phyloP scores from a whole-genome alignment of 2,888 invertebrate species.

The Baccha elongata region DNA sequence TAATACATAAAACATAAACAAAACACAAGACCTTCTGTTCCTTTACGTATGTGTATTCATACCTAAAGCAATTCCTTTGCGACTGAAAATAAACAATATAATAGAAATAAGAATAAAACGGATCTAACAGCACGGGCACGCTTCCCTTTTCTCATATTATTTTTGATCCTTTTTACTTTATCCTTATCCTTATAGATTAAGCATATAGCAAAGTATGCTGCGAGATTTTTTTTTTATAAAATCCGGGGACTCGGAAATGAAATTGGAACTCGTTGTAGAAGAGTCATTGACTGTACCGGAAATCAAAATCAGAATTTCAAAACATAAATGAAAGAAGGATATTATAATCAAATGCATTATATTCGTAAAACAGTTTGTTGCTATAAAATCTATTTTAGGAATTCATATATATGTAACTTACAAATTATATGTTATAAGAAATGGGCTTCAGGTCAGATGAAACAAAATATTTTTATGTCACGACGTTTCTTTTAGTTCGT shows the following conservation, averaged over 20 bases:
- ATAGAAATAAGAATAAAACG: neutral
- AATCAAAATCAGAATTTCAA: slow-evolving; percentile 50
- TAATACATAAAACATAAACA: neutral
- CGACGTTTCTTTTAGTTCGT: too few species aligned
- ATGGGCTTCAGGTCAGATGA: too few species aligned
- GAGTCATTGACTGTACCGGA: slow-evolving; percentile 44
- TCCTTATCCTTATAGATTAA: slow-evolving; percentile 44
- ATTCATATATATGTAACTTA: too few species aligned
- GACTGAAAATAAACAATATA: slow-evolving; percentile 43
- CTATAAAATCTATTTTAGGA: too few species aligned
- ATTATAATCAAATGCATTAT: slow-evolving; percentile 1
- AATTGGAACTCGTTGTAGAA: slow-evolving; percentile 34
- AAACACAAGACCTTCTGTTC: neutral
- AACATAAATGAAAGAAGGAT: slow-evolving; percentile 29
- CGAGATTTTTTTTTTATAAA: slow-evolving; percentile 45
- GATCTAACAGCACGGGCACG: neutral
- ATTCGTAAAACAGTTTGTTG: neutral
- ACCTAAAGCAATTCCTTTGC: slow-evolving; percentile 9
- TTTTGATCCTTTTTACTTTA: slow-evolving; percentile 48
- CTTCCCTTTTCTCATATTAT: slow-evolving; percentile 28
- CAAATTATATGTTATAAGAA: too few species aligned
- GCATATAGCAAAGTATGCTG: slow-evolving; percentile 25
- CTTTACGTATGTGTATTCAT: too few species aligned
- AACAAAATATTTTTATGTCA: too few species aligned
- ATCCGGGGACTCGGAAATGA: slow-evolving; percentile 50